These are phyloP conservation scores for Chaetodon auriga DNA, from an alignment of 2,113 vertebrate species.

Conservation along the genomic window DNA sequence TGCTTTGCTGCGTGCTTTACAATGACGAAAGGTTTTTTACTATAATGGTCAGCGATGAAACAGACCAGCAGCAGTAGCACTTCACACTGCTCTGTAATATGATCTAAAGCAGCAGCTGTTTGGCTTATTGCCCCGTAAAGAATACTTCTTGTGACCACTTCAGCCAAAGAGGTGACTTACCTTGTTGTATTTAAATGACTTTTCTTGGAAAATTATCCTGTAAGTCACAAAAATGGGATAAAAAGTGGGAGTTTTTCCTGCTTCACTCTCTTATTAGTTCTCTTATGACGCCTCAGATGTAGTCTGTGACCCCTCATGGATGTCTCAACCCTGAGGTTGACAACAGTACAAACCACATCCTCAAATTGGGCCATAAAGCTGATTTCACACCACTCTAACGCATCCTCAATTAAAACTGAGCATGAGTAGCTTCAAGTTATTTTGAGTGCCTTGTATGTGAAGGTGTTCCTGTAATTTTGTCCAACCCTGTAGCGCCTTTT, in stretches of 20 bases:
- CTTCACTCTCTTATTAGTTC: background rate
- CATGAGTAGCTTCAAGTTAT: background rate
- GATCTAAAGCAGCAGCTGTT: background rate
- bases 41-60: background rate
- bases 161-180: background rate
- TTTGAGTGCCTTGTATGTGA: background rate
- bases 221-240: background rate
- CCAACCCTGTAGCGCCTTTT: background rate
- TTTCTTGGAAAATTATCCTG: background rate
- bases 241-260: background rate
- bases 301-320: background rate
- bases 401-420: background rate
- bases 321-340: background rate
- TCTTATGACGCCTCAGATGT: background rate
- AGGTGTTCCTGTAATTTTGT: background rate
- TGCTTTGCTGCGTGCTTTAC: constrained; percentile 10
- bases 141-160: background rate
- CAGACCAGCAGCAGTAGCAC: background rate
- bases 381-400: background rate
- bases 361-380: background rate
- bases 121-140: constrained; percentile 8
- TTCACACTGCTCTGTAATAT: background rate
- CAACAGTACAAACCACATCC: background rate
- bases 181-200: background rate
- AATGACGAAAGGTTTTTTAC: background rate